Conservation (phyloP, 2,888 invertebrate species). For the Mylabris sibirica region DNA sequence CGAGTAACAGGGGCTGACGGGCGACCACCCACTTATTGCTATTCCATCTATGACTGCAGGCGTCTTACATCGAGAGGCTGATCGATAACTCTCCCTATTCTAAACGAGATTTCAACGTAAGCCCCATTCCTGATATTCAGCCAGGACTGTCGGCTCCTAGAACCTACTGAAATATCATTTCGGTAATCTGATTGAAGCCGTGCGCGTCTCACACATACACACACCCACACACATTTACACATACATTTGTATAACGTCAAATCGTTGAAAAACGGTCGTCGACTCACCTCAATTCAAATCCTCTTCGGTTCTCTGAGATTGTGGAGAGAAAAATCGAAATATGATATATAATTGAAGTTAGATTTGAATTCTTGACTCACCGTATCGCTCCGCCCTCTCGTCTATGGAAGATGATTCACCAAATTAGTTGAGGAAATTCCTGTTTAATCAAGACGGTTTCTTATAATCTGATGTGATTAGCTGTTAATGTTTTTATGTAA, state of each 20-base stretch:
- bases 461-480: constrained; percentile 48
- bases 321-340: background rate
- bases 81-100: constrained; percentile 56
- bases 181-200: constrained; percentile 48
- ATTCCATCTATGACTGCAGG: constrained; percentile 60
- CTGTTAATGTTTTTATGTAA: constrained; percentile 52
- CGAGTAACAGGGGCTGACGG: constrained; percentile 33
- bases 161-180: constrained; percentile 47
- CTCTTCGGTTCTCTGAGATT: background rate
- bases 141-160: constrained; percentile 34
- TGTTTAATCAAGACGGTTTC: constrained; percentile 42
- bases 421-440: constrained; percentile 37
- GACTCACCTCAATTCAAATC: constrained; percentile 1
- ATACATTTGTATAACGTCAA: constrained; percentile 25
- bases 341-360: background rate
- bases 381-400: background rate
- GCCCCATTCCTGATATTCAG: constrained; percentile 46
- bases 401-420: constrained; percentile 14
- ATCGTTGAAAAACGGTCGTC: constrained; percentile 26
- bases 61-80: constrained; percentile 54
- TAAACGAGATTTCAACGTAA: constrained; percentile 55
- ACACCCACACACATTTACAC: background rate
- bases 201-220: constrained; percentile 21
- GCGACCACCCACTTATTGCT: constrained; percentile 59
- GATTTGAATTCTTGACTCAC: background rate